Conservation (phyloP, 1,140 invertebrate species). For the Drosophila miranda region DNA sequence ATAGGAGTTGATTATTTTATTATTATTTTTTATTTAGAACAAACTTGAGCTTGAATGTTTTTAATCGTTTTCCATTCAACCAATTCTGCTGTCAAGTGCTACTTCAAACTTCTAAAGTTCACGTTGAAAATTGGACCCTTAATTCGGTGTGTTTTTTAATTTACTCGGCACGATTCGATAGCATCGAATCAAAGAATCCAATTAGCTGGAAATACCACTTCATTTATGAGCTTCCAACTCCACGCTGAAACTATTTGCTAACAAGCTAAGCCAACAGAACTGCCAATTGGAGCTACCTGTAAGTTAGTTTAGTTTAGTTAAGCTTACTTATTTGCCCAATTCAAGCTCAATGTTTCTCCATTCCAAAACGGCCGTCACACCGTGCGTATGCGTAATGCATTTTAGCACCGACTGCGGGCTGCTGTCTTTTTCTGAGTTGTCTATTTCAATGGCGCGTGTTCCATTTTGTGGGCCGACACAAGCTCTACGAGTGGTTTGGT, state of each 20-base stretch:
- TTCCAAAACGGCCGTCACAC: slow-evolving; percentile 53
- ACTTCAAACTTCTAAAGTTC: too few relatives aligned
- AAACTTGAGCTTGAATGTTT: too few relatives aligned
- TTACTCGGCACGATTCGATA: slow-evolving; percentile 5
- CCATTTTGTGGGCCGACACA: slow-evolving; percentile 59
- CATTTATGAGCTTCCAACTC: slow-evolving; percentile 35
- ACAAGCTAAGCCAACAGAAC: slow-evolving; percentile 61
- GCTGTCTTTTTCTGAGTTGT: slow-evolving; percentile 26
- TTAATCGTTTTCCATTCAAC: too few relatives aligned
- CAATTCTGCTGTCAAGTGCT: too few relatives aligned
- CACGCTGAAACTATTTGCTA: slow-evolving; percentile 61
- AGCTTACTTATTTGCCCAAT: slow-evolving; percentile 40
- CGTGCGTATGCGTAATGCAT: slow-evolving; percentile 69
- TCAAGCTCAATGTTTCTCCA: slow-evolving; percentile 20
- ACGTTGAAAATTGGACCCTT: neutral
- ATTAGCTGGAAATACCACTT: slow-evolving; percentile 55
- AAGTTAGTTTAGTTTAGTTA: slow-evolving; percentile 51
- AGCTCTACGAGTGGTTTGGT: slow-evolving; percentile 44
- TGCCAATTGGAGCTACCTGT: slow-evolving; percentile 54
- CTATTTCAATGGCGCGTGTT: slow-evolving; percentile 59
- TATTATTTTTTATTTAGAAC: neutral
- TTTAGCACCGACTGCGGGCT: slow-evolving; percentile 27
- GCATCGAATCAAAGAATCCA: slow-evolving; percentile 34
- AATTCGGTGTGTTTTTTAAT: neutral
- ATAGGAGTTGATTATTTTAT: neutral